A percentile compares a stretch with the other conserved stretches of the same genome.
These are phyloP conservation scores for Melanostoma scalare DNA, from an alignment of 2,888 invertebrate species.

Conservation along the genomic window DNA sequence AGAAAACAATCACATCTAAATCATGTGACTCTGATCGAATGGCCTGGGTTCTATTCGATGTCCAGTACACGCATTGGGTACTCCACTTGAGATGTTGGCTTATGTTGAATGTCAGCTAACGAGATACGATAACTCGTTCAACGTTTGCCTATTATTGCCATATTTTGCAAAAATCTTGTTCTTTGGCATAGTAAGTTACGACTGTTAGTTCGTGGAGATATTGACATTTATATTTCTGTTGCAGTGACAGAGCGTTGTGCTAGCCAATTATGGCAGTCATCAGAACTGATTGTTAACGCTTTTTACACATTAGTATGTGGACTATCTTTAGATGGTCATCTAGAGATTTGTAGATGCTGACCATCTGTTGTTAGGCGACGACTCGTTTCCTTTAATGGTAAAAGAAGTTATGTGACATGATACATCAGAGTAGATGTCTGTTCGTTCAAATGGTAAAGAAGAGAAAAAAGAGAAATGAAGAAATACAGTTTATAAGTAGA, in stretches of 20 bases:
- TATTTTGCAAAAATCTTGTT: constrained; percentile 16
- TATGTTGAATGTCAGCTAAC: constrained; percentile 27
- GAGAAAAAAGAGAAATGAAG: too few species aligned
- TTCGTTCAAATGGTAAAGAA: too few species aligned
- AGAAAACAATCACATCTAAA: neutral
- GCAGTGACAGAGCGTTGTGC: constrained; percentile 45
- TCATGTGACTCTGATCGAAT: constrained; percentile 22
- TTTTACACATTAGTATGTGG: constrained; percentile 31
- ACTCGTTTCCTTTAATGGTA: constrained; percentile 21
- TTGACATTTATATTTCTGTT: constrained; percentile 21
- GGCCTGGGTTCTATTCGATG: neutral
- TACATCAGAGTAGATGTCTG: neutral
- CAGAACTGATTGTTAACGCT: constrained; percentile 60
- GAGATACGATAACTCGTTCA: constrained; percentile 37
- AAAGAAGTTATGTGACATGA: constrained; percentile 16
- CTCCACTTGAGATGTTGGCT: neutral
- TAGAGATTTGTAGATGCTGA: constrained; percentile 12
- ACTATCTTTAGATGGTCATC: constrained; percentile 24
- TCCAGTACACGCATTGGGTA: too few species aligned
- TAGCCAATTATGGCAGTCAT: constrained; percentile 54
- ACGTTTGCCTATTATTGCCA: constrained; percentile 11
- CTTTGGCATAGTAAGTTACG: neutral
- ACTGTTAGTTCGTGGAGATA: neutral
- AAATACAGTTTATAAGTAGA: too few species aligned
- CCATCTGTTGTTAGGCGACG: constrained; percentile 37